phyloP scores from a whole-genome alignment of 2,113 vertebrate genomes.

The Crotophaga sulcirostris region DNA sequence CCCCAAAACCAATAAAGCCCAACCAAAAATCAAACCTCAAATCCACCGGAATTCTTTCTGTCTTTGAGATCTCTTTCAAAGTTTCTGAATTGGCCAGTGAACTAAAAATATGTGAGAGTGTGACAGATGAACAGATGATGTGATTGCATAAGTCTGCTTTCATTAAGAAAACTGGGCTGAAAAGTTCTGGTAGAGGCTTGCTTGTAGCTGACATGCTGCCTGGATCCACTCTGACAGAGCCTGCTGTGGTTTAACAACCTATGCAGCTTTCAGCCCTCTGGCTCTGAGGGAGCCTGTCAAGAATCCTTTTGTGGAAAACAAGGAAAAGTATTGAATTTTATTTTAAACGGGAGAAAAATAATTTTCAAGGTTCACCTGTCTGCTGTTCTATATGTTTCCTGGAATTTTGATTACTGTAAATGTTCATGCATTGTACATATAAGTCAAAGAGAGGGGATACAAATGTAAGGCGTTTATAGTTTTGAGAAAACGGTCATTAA shows the following conservation, averaged over 20 bases:
- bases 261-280: background rate
- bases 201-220: background rate
- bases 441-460: background rate
- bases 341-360: background rate
- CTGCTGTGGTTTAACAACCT: background rate
- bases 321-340: background rate
- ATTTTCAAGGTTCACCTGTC: background rate
- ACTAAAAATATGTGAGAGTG: background rate
- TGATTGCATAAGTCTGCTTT: background rate
- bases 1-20: background rate
- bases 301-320: background rate
- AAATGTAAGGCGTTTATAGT: background rate
- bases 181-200: background rate
- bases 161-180: background rate
- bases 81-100: background rate
- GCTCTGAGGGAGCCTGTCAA: background rate
- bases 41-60: background rate
- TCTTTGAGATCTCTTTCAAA: background rate
- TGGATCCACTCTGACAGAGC: background rate
- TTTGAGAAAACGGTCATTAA: background rate
- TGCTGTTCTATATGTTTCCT: background rate
- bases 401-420: background rate
- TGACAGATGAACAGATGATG: background rate
- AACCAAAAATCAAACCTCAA: background rate
- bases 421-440: background rate